These are phyloP conservation scores for Amblyjoppa proteus DNA, from an alignment of 2,888 invertebrate species.

Conservation along the genomic window DNA sequence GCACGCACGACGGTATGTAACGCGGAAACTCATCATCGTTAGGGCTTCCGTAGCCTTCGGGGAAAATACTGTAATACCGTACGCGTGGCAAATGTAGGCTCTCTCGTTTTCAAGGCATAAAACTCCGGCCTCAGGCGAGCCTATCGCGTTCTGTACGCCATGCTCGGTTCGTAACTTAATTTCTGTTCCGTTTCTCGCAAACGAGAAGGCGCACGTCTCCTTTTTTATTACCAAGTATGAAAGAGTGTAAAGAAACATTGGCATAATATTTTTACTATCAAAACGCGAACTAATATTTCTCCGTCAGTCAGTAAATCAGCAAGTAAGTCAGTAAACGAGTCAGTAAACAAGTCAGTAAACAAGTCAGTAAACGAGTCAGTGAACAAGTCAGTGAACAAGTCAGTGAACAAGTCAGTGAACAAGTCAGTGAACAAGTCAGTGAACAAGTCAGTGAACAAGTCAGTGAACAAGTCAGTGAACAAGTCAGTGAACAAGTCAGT, in stretches of 20 bases:
- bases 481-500: too few species aligned
- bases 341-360: too few species aligned
- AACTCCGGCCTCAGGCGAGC: background rate
- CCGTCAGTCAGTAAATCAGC: too few species aligned
- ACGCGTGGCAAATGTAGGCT: background rate
- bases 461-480: too few species aligned
- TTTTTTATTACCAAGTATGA: background rate
- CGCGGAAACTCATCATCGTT: constrained; percentile 46
- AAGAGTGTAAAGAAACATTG: background rate
- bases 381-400: too few species aligned
- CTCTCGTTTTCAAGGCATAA: background rate
- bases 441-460: too few species aligned
- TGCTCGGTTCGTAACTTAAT: background rate
- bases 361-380: too few species aligned
- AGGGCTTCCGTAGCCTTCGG: constrained; percentile 9
- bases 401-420: too few species aligned
- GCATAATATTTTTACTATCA: background rate
- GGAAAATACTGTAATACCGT: constrained; percentile 11
- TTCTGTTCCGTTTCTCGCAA: background rate
- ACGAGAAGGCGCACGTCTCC: background rate
- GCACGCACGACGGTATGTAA: constrained; percentile 1
- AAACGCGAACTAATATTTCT: too few species aligned
- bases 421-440: too few species aligned
- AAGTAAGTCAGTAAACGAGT: too few species aligned
- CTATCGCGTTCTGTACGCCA: background rate